Percentiles rank a stretch among this genome's conserved stretches.
Conservation (phyloP, 2,113 vertebrate species). For the Rallus limicola region DNA sequence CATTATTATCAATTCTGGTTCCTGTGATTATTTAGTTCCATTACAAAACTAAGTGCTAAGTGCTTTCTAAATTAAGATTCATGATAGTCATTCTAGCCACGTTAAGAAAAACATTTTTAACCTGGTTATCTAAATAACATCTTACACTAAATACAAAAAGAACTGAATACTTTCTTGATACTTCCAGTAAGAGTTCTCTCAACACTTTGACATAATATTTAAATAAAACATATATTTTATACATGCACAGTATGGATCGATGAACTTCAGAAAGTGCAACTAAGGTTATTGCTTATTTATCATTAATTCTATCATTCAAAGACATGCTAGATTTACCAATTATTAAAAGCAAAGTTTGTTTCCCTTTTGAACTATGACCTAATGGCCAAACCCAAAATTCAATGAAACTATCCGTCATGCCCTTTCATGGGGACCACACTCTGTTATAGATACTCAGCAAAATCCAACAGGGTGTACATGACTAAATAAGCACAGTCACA, state of each 20-base stretch:
- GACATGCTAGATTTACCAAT: not conserved
- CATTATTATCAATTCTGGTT: constrained; percentile 37
- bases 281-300: not conserved
- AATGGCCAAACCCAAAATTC: not conserved
- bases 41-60: constrained; percentile 14
- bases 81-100: not conserved
- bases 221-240: not conserved
- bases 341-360: not conserved
- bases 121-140: not conserved
- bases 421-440: not conserved
- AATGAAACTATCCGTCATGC: not conserved
- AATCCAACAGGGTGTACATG: not conserved
- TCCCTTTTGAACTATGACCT: not conserved
- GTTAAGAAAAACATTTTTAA: not conserved
- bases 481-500: not conserved
- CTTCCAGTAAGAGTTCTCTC: not conserved
- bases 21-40: constrained; percentile 25
- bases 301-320: not conserved
- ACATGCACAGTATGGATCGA: not conserved
- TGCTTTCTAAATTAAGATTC: constrained; percentile 48
- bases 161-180: not conserved
- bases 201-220: not conserved
- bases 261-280: not conserved
- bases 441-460: not conserved
- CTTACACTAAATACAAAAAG: not conserved